Conservation (phyloP, 2,888 invertebrate species). For the Meteorus colon region DNA sequence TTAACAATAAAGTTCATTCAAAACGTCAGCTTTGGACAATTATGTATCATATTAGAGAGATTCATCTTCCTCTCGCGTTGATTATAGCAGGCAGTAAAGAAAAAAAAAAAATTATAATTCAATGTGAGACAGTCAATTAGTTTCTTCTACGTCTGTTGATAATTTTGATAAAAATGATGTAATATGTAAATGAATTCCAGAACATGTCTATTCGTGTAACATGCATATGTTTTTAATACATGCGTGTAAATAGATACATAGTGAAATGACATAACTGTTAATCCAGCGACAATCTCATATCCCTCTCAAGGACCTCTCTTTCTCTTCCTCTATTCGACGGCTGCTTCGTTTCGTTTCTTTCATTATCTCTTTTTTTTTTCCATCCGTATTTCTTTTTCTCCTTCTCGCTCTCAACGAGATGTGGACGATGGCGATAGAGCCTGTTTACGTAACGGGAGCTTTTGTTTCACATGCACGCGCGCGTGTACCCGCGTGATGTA, state of each 20-base stretch:
- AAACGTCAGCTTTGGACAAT: too few species aligned
- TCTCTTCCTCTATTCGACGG: background rate
- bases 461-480: conserved; percentile 37
- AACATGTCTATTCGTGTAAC: background rate
- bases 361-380: background rate
- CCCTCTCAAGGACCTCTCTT: conserved; percentile 1
- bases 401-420: conserved; percentile 27
- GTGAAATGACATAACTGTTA: conserved; percentile 42
- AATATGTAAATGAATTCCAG: background rate
- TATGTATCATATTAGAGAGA: too few species aligned
- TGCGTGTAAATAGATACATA: background rate
- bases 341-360: background rate
- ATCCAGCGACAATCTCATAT: conserved; percentile 38
- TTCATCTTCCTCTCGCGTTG: too few species aligned
- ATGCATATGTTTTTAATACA: background rate
- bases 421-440: conserved; percentile 17
- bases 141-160: background rate
- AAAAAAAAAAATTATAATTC: too few species aligned
- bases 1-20: too few species aligned
- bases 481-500: conserved; percentile 22
- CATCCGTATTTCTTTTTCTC: background rate
- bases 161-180: background rate
- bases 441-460: conserved; percentile 45
- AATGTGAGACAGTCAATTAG: too few species aligned
- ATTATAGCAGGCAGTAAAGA: too few species aligned